phyloP scores from a whole-genome alignment of 2,113 vertebrate genomes.

The Psittacus erithacus region DNA sequence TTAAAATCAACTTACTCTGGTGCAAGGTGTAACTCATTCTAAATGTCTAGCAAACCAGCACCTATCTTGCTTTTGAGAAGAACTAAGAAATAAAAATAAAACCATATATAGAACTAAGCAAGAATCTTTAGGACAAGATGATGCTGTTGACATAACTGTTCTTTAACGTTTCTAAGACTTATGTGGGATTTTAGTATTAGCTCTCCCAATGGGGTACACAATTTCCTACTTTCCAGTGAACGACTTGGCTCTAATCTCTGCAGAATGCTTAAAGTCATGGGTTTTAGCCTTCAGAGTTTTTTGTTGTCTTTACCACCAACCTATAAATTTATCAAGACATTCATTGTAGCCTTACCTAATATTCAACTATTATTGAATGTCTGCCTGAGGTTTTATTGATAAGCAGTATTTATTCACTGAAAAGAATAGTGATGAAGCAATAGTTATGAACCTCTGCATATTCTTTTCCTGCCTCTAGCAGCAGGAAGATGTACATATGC shows the following conservation, averaged over 20 bases:
- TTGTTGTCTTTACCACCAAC: background rate
- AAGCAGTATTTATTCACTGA: slow-evolving; percentile 16
- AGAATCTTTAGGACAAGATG: background rate
- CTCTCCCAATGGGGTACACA: background rate
- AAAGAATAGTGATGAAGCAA: background rate
- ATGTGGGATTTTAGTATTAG: background rate
- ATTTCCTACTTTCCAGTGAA: background rate
- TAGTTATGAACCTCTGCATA: background rate
- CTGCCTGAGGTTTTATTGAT: slow-evolving; percentile 24
- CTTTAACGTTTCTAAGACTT: background rate
- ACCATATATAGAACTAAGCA: background rate
- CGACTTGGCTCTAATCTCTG: background rate
- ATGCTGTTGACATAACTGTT: background rate
- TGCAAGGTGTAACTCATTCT: background rate
- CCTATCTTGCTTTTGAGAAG: background rate
- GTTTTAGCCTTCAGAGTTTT: background rate
- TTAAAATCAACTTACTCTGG: background rate
- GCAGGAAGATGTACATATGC: background rate
- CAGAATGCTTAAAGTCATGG: background rate
- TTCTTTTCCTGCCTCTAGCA: background rate
- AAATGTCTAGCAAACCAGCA: background rate
- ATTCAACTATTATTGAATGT: background rate
- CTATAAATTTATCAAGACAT: slow-evolving; percentile 12
- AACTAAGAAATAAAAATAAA: background rate
- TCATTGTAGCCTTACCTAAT: background rate